These are phyloP conservation scores for Saturnia japonica DNA, from an alignment of 2,888 invertebrate species.

Conservation along the genomic window DNA sequence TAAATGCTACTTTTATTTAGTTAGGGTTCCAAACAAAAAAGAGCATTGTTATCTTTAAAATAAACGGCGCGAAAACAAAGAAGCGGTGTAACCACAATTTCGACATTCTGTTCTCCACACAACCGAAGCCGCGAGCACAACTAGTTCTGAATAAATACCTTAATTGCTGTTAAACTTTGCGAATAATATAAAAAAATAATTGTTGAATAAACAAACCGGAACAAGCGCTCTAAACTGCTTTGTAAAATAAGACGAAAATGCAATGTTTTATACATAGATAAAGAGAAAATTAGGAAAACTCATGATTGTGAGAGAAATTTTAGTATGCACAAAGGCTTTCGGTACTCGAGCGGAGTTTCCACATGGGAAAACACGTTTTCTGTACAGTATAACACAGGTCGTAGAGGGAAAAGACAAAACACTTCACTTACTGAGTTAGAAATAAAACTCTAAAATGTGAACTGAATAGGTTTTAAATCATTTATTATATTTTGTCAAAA, in stretches of 20 bases:
- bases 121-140: no score
- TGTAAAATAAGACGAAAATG: neutral
- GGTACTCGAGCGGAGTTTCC: neutral
- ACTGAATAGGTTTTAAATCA: neutral
- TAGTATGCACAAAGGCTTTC: conserved; percentile 3
- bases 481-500: neutral
- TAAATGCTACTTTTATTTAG: no score
- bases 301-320: conserved; percentile 1
- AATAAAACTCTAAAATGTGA: neutral
- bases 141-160: neutral
- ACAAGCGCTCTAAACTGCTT: neutral
- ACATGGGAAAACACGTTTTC: neutral
- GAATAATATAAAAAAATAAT: neutral
- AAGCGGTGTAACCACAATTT: no score
- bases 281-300: conserved; percentile 6
- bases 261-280: neutral
- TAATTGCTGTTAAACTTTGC: neutral
- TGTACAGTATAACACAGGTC: neutral
- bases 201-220: neutral
- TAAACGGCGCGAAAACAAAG: no score
- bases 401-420: neutral
- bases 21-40: no score
- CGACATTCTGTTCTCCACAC: no score
- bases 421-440: neutral
- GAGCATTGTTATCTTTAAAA: no score